These are phyloP conservation scores for Gambusia affinis DNA, from an alignment of 2,113 vertebrate species.

Conservation along the genomic window DNA sequence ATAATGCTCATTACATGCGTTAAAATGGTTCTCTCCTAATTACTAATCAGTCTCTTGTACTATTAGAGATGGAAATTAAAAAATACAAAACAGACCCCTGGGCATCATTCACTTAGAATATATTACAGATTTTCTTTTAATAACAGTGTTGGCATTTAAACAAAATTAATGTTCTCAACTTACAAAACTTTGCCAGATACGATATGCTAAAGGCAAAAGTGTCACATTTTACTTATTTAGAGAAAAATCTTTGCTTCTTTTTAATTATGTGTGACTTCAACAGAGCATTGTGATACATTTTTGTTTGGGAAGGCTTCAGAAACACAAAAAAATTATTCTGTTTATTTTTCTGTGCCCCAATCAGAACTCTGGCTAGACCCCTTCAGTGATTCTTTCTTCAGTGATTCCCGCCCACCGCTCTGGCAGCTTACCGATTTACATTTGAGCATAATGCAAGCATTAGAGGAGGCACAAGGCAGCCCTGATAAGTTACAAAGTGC, in stretches of 20 bases:
- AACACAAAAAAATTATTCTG: constrained; percentile 69
- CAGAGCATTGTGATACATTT: constrained; percentile 53
- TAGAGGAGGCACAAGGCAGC: constrained; percentile 83
- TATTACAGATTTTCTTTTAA: constrained; percentile 58
- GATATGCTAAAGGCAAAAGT: constrained; percentile 1
- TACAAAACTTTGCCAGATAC: constrained; percentile 31
- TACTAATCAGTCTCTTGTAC: constrained; percentile 78
- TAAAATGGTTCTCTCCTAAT: constrained; percentile 75
- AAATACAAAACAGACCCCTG: constrained; percentile 75
- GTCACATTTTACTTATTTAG: constrained; percentile 30
- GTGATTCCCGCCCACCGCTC: constrained; percentile 82
- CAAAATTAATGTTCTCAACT: constrained; percentile 28
- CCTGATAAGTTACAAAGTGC: constrained; percentile 87
- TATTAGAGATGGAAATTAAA: constrained; percentile 82
- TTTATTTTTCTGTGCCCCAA: constrained; percentile 75
- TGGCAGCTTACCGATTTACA: constrained; percentile 84
- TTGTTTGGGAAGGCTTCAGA: constrained; percentile 57
- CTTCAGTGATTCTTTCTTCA: constrained; percentile 78
- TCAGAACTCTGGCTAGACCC: constrained; percentile 79
- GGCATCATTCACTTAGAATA: constrained; percentile 69
- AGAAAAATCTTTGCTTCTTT: constrained; percentile 14
- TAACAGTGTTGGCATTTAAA: constrained; percentile 44
- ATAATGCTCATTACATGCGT: constrained; percentile 76
- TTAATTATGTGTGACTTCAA: constrained; percentile 56
- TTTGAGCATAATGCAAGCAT: constrained; percentile 85